Base-by-base conservation (phyloP, 1,140 invertebrate genomes). In the Phocides pigmalion region DNA sequence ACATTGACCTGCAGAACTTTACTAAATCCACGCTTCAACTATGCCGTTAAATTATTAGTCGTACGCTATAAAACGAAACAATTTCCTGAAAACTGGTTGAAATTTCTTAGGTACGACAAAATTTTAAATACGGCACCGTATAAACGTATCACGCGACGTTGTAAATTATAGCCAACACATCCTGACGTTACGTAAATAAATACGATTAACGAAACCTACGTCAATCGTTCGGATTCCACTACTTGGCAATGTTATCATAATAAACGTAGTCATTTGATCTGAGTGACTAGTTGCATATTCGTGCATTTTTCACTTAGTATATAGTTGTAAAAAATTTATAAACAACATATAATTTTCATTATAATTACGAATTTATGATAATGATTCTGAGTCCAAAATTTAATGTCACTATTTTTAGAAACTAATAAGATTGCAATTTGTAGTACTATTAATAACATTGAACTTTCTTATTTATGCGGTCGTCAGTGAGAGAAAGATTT, bases 231-330 rank as follows among this genome's bases (percentile, higher is more conserved):
- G 44, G 37, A 56, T 41, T 35, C 46, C 32, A 59, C 42, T 50
- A 67, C 28, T 28, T 54, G 8, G 41, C 62, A 5, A 35, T 16
- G 39, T 35, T 64, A 51, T 54, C 22, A 47, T 54, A 63, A 53
- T 51, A 44, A 63, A 17, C n/a, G 35, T 16, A 49, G 25, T 28
- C 5, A 28, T 28, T 28, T 8, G 25, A 28, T 28, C 6, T 28
- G 5, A 28, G 5, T 28, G 9, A 4, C 4, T 28, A 28, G 25
- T 28, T 28, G 25, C 25, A 28, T 28, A 8, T 28, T 28, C 25
- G 25, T 28, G 25, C n/a, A n/a, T n/a, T n/a, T n/a, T n/a, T n/a
- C n/a, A n/a, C n/a, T n/a, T n/a, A n/a, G n/a, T n/a, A n/a, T n/a
- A n/a, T n/a, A n/a, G n/a, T n/a, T n/a, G n/a, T n/a, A n/a, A n/a